Evolutionary conservation across 2,113 vertebrate species (phyloP), one percentile per base, ranked within the genome.

Genomic region (Megaceryle torquata): DNA sequence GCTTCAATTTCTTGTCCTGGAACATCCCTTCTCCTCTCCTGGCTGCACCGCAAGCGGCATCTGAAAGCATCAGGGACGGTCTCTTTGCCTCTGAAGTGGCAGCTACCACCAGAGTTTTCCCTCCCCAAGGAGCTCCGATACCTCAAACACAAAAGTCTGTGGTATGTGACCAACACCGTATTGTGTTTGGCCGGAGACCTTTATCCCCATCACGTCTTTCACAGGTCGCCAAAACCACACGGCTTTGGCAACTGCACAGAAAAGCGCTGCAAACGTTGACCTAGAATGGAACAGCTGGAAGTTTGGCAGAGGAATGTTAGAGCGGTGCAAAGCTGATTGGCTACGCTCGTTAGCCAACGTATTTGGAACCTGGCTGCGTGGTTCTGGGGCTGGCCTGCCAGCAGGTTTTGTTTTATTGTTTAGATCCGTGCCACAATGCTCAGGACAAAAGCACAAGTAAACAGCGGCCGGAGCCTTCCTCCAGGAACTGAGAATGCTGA

Each of bases 251-350:
- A 0, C 24, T 0, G 1, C 81, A 74, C 74, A 46, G 77, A 16
- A 92, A 89, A 75, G 77, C 9, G 0, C 83, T 65, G 65, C 29
- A 6, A 69, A 88, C 13, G 63, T 86, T 87, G 86, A 72, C 74
- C 94, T 67, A 43, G 95, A 92, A 92, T 43, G 81, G 81, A 95
- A 89, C 95, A 96, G 96, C 95, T 97, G 96, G 95, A 89, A 82
- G 86, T 72, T 93, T 82, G 92, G 91, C 72, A 56, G 70, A 80
- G 86, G 83, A 95, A 95, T 94, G 86, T n/a, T 80, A 20, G n/a
- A 85, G 84, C 5, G 2, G 78, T 50, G 74, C 96, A 93, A 96
- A 76, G 83, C 92, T 94, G 93, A 95, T 96, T 97, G 82, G 92
- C 81, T 33, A 85, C 1, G 50, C 96, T 96, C 20, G 0, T 96